Evolutionary conservation across 2,888 invertebrate species (phyloP).

Genomic region (Ypsolopha scabrella): DNA sequence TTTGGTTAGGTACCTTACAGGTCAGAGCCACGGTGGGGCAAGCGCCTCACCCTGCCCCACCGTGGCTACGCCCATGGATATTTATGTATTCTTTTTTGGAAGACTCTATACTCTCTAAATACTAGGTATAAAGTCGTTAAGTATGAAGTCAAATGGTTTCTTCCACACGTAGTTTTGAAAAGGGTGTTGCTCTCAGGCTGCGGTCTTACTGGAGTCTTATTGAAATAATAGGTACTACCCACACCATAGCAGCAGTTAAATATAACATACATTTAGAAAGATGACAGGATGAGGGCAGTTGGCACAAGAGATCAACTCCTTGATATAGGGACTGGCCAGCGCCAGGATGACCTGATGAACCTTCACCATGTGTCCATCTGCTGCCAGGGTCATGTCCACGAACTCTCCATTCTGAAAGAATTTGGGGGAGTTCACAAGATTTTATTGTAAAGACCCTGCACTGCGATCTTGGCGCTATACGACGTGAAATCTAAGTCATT

Average conservation of each 20-base stretch:
- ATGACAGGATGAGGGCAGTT: conserved; percentile 54
- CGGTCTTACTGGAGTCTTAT: too few relatives aligned
- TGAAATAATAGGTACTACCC: not conserved
- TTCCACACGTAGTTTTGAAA: not conserved
- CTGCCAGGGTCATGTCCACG: conserved; percentile 62
- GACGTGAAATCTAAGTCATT: too few relatives aligned
- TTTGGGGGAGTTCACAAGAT: too few relatives aligned
- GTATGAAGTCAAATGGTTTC: not conserved
- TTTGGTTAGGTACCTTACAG: too few relatives aligned
- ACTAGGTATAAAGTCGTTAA: not conserved
- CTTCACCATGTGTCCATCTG: conserved; percentile 56
- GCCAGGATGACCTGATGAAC: conserved; percentile 58
- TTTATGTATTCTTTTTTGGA: not conserved
- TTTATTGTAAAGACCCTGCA: not conserved
- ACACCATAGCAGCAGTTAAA: not conserved
- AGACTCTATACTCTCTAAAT: not conserved
- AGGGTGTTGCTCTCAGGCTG: not conserved
- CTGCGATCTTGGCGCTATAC: not conserved
- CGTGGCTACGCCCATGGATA: too few relatives aligned
- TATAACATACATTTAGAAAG: conserved; percentile 49
- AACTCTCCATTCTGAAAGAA: conserved; percentile 52
- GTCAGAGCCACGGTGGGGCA: too few relatives aligned
- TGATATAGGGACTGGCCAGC: conserved; percentile 57
- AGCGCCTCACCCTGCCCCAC: too few relatives aligned
- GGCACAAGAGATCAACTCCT: conserved; percentile 46